Evolutionary conservation across 2,888 invertebrate species (phyloP).

Genomic region (Hirtodrosophila cameraria): DNA sequence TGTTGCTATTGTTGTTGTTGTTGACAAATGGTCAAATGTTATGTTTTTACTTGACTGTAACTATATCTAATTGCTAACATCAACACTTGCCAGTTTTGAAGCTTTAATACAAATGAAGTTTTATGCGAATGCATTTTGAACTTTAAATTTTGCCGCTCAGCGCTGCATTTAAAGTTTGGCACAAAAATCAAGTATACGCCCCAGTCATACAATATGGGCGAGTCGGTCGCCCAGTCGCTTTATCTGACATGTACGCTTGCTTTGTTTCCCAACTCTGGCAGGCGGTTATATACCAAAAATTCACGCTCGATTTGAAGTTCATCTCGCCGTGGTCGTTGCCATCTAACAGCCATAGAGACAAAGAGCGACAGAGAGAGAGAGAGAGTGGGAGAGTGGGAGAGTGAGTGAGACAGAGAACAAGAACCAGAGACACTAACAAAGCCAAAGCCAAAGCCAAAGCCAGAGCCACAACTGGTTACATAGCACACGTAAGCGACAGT

Average conservation of each 20-base stretch:
- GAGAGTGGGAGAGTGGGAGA: no score
- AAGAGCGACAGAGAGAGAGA: conserved; percentile 2
- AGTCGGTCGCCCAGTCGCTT: conserved; percentile 14
- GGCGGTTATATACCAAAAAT: conserved; percentile 57
- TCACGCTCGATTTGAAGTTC: conserved; percentile 76
- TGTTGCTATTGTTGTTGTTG: conserved; percentile 23
- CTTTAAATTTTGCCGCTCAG: neutral
- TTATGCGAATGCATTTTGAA: neutral
- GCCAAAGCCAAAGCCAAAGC: no score
- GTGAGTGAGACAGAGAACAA: conserved; percentile 4
- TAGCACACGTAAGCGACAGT: conserved; percentile 53
- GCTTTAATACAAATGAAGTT: conserved; percentile 3
- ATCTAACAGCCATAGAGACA: conserved; percentile 55
- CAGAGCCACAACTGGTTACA: no score
- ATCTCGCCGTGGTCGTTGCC: conserved; percentile 39
- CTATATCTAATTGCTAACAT: conserved; percentile 55
- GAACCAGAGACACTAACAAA: conserved; percentile 4
- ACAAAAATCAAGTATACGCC: conserved; percentile 65
- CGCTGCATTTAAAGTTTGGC: conserved; percentile 55
- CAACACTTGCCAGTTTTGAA: conserved; percentile 32
- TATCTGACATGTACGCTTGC: conserved; percentile 62
- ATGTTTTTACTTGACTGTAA: conserved; percentile 32
- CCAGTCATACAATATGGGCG: conserved; percentile 3
- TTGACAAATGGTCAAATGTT: conserved; percentile 47
- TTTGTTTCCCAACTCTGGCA: conserved; percentile 45